A percentile compares a stretch with the other conserved stretches of the same genome.
phyloP scores from a whole-genome alignment of 2,888 invertebrate species.

The Cosmorhoe ocellata region DNA sequence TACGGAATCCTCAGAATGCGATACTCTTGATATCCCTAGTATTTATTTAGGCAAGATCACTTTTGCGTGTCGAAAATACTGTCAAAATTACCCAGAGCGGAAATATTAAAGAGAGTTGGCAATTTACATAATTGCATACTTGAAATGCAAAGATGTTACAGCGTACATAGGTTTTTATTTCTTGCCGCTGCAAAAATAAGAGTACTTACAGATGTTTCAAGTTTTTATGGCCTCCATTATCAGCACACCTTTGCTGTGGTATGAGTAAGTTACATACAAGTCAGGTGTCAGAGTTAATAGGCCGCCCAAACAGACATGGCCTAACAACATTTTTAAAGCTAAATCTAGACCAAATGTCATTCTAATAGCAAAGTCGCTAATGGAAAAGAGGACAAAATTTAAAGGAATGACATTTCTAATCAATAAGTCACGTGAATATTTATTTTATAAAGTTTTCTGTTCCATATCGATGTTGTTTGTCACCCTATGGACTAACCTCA shows the following conservation, averaged over 20 bases:
- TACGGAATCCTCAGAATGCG: background rate
- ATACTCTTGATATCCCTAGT: background rate
- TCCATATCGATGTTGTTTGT: no score
- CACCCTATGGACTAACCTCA: no score
- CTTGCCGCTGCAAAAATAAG: conserved; percentile 24
- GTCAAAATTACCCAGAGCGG: conserved; percentile 50
- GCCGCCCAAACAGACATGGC: no score
- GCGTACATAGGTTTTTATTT: conserved; percentile 34
- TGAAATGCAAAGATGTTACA: conserved; percentile 49
- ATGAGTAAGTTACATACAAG: no score
- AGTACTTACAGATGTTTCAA: conserved; percentile 16
- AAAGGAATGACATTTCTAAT: no score
- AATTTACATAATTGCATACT: conserved; percentile 50
- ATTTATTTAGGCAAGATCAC: conserved; percentile 45
- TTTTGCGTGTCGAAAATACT: conserved; percentile 69
- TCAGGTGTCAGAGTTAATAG: no score
- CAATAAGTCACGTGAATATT: no score
- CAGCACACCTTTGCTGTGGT: background rate
- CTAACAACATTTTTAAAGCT: no score
- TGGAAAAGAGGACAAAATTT: no score
- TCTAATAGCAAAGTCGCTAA: no score
- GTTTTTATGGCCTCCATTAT: conserved; percentile 8
- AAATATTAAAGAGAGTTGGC: conserved; percentile 47
- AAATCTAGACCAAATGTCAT: no score
- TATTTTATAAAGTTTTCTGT: no score